Base-by-base conservation (phyloP, 2,888 invertebrate genomes). In the Eilema sororculum region DNA sequence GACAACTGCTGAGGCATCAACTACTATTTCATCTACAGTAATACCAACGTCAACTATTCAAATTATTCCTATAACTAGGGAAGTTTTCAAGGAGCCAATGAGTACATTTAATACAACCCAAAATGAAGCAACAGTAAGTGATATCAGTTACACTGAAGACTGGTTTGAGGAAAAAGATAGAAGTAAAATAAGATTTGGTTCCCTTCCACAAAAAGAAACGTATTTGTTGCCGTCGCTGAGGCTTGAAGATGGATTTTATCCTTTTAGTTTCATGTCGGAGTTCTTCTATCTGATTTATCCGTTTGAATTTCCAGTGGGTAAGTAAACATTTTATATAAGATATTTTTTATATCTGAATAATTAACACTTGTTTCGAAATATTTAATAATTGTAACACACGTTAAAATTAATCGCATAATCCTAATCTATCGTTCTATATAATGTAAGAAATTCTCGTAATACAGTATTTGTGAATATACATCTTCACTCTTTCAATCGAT, bases 201-300 rank as follows among this genome's bases (percentile, higher is more conserved):
- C 90, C 73, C 86, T 93, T 68, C 95, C 95, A 71, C 95, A 95
- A 80, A 91, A 89, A 77, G 93, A 93, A 85, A 92, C 89, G 75
- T 95, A 95, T 88, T 90, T 95, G 84, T 91, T 95, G 86, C 95
- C 95, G 63, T 88, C 92, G 75, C 92, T 97, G 79, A 95, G 95
- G 84, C 91, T 97, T 73, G 96, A 96, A 72, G 95, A 96, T 72
- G 96, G 96, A 78, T 94, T 96, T 86, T 95, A 96, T 86, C 92
- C 96, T 78, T 97, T 97, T 87, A 94, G 95, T 82, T 96, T 96
- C 87, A 95, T 97, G 86, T 96, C 97, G 16, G 89, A 92, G 73
- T 95, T 97, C 87, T 95, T 97, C 86, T 95, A 95, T 78, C 89
- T 96, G 85, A 95, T 97, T 84, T 96, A 97, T 88, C 97, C 97